These are phyloP conservation scores for Todiramphus saurophagus DNA, from an alignment of 2,113 vertebrate genomes.

Conservation along the genomic window DNA sequence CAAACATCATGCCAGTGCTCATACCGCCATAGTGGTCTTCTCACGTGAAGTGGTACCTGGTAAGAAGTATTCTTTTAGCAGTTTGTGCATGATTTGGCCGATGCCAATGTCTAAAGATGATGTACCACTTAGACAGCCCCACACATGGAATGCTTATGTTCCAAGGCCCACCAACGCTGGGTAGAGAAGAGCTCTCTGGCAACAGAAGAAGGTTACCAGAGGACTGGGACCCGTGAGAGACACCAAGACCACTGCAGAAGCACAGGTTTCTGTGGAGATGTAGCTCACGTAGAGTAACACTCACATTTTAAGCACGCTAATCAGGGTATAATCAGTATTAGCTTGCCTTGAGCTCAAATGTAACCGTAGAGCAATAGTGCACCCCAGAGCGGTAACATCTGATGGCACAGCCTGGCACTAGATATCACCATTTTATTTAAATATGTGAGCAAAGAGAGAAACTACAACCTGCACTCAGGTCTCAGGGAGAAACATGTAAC, in stretches of 20 bases:
- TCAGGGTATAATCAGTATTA: background rate
- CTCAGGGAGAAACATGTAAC: background rate
- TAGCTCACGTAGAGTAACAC: background rate
- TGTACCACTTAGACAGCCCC: background rate
- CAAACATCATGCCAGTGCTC: background rate
- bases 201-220: background rate
- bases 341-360: background rate
- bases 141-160: background rate
- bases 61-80: background rate
- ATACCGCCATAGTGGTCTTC: background rate
- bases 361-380: rapidly evolving
- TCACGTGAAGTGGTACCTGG: background rate
- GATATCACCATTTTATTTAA: background rate
- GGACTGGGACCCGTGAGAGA: background rate
- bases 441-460: background rate
- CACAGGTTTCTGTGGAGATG: background rate
- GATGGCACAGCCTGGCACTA: background rate
- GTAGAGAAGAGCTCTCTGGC: background rate
- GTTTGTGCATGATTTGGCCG: background rate
- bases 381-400: background rate
- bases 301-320: background rate
- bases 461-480: background rate
- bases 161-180: rapidly evolving
- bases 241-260: background rate
- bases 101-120: background rate